Percentiles rank a stretch among this genome's conserved stretches.
Evolutionary conservation across 2,797 vertebrate genomes (phyloP).

Genomic region (Carduelis carduelis): DNA sequence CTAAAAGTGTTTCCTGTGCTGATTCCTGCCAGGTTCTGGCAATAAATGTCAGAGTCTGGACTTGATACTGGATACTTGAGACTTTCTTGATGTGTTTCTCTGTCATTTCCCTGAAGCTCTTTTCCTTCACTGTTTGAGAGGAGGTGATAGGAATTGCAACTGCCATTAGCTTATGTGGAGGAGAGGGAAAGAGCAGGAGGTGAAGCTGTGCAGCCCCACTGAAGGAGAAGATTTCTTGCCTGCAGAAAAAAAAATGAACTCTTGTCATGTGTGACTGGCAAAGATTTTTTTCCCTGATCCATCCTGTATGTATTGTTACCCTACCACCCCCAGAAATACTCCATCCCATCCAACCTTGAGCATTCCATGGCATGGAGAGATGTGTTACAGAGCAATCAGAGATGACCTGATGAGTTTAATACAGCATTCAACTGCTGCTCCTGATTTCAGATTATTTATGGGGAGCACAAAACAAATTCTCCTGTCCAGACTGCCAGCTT

Average conservation of each 20-base stretch:
- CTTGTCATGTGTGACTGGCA: accelerated
- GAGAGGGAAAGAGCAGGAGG: not conserved
- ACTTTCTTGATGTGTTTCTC: not conserved
- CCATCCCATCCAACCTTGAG: not conserved
- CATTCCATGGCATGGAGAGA: not conserved
- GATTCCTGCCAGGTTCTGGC: not conserved
- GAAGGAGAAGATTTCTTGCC: not conserved
- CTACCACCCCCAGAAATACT: not conserved
- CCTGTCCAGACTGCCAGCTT: not conserved
- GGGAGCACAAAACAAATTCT: not conserved
- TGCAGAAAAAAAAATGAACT: not conserved
- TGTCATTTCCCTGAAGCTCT: not conserved
- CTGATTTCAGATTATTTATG: not conserved
- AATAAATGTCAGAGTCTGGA: not conserved
- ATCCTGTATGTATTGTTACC: not conserved
- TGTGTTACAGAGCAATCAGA: not conserved
- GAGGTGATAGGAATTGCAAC: not conserved
- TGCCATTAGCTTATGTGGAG: not conserved
- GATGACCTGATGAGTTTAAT: not conserved
- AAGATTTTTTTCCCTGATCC: not conserved
- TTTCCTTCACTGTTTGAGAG: not conserved
- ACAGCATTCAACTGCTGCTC: not conserved
- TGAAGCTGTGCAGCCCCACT: not conserved
- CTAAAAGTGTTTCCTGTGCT: not conserved
- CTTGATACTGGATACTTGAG: accelerated